These are phyloP conservation scores for Adelognathus sp. DNA, from an alignment of 2,888 invertebrate genomes.

Conservation along the genomic window DNA sequence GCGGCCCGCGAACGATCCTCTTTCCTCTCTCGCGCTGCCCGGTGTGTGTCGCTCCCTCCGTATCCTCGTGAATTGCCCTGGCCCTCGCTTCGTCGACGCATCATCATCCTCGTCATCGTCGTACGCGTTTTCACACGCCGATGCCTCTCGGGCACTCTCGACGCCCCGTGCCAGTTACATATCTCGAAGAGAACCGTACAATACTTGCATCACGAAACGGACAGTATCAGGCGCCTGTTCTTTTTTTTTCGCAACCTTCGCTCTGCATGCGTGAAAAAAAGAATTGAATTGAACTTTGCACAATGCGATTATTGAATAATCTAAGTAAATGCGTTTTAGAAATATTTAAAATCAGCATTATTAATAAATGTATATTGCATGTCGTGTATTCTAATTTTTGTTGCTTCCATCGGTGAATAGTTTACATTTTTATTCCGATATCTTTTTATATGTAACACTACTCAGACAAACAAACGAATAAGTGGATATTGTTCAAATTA, in stretches of 20 bases:
- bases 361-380: no score
- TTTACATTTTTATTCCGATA: no score
- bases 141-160: slow-evolving; percentile 56
- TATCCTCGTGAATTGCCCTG: slow-evolving; percentile 25
- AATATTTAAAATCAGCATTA: no score
- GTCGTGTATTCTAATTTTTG: no score
- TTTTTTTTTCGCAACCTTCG: not conserved
- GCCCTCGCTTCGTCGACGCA: slow-evolving; percentile 47
- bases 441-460: no score
- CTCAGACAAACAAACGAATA: no score
- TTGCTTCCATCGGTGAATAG: no score
- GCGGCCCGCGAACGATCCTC: slow-evolving; percentile 60
- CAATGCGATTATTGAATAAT: no score
- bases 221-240: not conserved
- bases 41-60: not conserved
- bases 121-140: slow-evolving; percentile 72
- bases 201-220: not conserved
- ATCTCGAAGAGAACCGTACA: not conserved
- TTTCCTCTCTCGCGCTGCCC: not conserved
- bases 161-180: slow-evolving; percentile 27
- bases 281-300: no score
- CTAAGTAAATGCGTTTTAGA: not conserved
- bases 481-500: no score
- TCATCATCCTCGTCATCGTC: slow-evolving; percentile 58
- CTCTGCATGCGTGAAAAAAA: not conserved